phyloP scores from a whole-genome alignment of 2,888 invertebrate species.

The Baccha elongata region DNA sequence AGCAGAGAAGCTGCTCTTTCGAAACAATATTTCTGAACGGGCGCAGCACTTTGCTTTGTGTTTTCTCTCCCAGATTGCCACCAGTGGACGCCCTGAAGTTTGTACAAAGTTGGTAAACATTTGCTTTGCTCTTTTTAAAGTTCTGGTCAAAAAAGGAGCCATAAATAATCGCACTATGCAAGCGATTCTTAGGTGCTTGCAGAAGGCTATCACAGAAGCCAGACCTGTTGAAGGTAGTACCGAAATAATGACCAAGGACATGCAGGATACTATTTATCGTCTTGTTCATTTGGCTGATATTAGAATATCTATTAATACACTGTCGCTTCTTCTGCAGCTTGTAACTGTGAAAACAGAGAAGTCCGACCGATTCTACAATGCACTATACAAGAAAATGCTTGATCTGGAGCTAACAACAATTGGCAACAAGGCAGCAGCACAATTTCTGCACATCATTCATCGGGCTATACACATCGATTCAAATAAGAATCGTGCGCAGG shows the following conservation, averaged over 20 bases:
- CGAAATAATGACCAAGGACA: conserved; percentile 80
- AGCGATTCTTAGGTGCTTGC: conserved; percentile 91
- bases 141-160: conserved; percentile 91
- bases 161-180: conserved; percentile 93
- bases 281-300: conserved; percentile 91
- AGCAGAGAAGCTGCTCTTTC: conserved; percentile 94
- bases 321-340: conserved; percentile 80
- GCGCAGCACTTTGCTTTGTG: conserved; percentile 97
- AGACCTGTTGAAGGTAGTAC: conserved; percentile 78
- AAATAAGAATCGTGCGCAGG: conserved; percentile 87
- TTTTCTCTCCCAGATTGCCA: conserved; percentile 92
- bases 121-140: conserved; percentile 98
- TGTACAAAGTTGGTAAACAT: conserved; percentile 93
- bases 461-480: conserved; percentile 92
- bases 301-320: conserved; percentile 85
- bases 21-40: conserved; percentile 91
- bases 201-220: conserved; percentile 85
- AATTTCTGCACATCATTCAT: conserved; percentile 93
- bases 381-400: conserved; percentile 93
- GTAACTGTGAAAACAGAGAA: conserved; percentile 79
- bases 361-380: conserved; percentile 88
- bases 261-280: conserved; percentile 88
- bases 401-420: conserved; percentile 87
- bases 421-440: conserved; percentile 86
- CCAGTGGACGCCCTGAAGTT: conserved; percentile 88